Percentiles rank a stretch among this genome's conserved stretches.
These are phyloP conservation scores for Eulacestoma nigropectus DNA, from an alignment of 2,113 vertebrate genomes.

Conservation along the genomic window DNA sequence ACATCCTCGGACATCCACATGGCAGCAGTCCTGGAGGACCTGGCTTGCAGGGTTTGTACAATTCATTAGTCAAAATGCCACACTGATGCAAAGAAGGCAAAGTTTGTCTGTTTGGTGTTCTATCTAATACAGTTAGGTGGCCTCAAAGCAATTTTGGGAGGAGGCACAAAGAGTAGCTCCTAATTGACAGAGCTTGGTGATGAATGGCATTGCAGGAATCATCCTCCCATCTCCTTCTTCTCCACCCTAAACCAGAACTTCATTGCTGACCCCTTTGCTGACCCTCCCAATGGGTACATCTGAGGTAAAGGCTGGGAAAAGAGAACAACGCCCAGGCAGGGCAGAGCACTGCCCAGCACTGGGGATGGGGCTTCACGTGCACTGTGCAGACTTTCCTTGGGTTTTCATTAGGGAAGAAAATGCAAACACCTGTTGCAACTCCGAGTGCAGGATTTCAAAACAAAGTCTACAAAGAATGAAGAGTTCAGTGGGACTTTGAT, in stretches of 20 bases:
- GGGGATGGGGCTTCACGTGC: background rate
- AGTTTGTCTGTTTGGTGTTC: background rate
- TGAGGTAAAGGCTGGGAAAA: background rate
- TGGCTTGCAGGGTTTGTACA: background rate
- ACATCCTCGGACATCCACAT: rapidly evolving
- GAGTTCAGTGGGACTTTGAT: background rate
- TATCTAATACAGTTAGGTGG: background rate
- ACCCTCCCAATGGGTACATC: background rate
- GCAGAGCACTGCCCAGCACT: background rate
- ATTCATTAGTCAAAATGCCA: background rate
- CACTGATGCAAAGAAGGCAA: background rate
- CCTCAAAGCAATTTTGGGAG: background rate
- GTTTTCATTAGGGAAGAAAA: background rate
- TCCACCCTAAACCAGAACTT: background rate
- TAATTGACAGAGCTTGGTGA: background rate
- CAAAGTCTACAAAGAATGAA: background rate
- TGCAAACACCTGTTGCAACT: background rate
- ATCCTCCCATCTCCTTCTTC: background rate
- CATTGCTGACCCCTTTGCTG: background rate
- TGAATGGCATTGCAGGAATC: background rate
- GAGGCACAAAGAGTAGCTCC: background rate
- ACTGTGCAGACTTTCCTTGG: background rate
- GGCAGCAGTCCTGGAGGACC: background rate
- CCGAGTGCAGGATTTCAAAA: background rate
- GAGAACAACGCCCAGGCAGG: background rate